Evolutionary conservation across 2,113 vertebrate species (phyloP), one percentile per base, ranked within the genome.

Genomic region (Clinocottus analis): DNA sequence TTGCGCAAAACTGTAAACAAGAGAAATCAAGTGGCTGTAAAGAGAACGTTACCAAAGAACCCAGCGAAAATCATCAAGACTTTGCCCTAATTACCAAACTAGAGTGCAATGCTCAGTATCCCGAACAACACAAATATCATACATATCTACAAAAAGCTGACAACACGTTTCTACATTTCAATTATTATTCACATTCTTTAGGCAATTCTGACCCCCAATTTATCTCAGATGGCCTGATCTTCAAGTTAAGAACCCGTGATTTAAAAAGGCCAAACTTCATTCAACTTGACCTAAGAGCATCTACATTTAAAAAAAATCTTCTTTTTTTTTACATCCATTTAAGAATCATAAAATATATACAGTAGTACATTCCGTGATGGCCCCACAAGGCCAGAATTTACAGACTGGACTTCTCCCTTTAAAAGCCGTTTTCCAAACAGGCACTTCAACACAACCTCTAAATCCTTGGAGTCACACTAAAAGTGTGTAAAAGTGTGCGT

Each of bases 301-400:
- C 13, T 23, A 37, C 56, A 51, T 43, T 56, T 64, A 6, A 19
- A 76, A 39, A 64, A 61, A 31, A 13, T 8, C 77, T 88, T 87
- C 76, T 72, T 43, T 43, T 41, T 14, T 88, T 88, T 80, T 72
- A 90, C 84, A 90, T 84, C n/a, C 19, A 61, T 84, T 85, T 39
- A 66, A 78, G 79, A 21, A 56, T 56, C 25, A 13, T 83, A 39
- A 75, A 85, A 82, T 78, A 85, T 86, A 39, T 69, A 89, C 78
- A 87, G 2, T 29, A 29, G 68, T 72, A 79, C 63, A 87, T 82
- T 83, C 71, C 75, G 81, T 12, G 69, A 74, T 11, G 53, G 61
- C 37, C 14, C 14, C 47, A 14, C 16, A n/a, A 64, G 68, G 68
- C 47, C 21, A 74, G 55, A 47, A 77, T 29, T 59, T 39, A 77